A percentile compares a stretch with the other conserved stretches of the same genome.
These are phyloP conservation scores for Drosophila lacertosa DNA, from an alignment of 1,140 invertebrate species.

Conservation along the genomic window DNA sequence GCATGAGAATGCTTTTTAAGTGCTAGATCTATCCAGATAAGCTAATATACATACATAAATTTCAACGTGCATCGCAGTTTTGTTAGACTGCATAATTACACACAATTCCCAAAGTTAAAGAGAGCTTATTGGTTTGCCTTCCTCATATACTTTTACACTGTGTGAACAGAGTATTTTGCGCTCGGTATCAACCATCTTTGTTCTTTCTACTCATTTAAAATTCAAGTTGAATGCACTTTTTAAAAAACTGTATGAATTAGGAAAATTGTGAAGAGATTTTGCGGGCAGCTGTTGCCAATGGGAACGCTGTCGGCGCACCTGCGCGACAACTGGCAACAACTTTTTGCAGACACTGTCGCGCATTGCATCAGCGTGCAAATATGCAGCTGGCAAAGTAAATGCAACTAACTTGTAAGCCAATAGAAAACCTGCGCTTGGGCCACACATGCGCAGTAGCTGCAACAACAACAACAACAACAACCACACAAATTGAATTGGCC, in stretches of 20 bases:
- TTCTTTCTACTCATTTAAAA: too few relatives aligned
- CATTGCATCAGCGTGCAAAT: slow-evolving; percentile 72
- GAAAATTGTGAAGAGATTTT: background rate
- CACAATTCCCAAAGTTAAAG: too few relatives aligned
- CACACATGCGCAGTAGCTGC: slow-evolving; percentile 49
- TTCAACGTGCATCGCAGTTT: slow-evolving; percentile 1
- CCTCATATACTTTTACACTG: too few relatives aligned
- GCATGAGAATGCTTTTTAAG: slow-evolving; percentile 21
- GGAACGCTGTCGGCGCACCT: slow-evolving; percentile 17
- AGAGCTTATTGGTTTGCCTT: too few relatives aligned
- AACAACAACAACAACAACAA: slow-evolving; percentile 4
- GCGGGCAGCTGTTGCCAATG: background rate
- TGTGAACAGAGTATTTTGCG: too few relatives aligned
- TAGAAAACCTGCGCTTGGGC: slow-evolving; percentile 35
- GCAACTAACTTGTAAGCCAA: slow-evolving; percentile 4
- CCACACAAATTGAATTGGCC: background rate
- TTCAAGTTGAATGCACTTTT: slow-evolving; percentile 12
- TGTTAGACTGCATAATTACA: background rate
- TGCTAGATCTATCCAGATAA: slow-evolving; percentile 12
- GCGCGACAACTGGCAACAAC: slow-evolving; percentile 23
- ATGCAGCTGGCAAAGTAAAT: slow-evolving; percentile 40
- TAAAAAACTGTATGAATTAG: background rate
- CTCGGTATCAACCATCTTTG: background rate
- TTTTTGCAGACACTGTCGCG: slow-evolving; percentile 37
- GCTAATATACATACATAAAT: background rate